These are phyloP conservation scores for Plemyria rubiginata DNA, from an alignment of 2,888 invertebrate genomes.

Conservation along the genomic window DNA sequence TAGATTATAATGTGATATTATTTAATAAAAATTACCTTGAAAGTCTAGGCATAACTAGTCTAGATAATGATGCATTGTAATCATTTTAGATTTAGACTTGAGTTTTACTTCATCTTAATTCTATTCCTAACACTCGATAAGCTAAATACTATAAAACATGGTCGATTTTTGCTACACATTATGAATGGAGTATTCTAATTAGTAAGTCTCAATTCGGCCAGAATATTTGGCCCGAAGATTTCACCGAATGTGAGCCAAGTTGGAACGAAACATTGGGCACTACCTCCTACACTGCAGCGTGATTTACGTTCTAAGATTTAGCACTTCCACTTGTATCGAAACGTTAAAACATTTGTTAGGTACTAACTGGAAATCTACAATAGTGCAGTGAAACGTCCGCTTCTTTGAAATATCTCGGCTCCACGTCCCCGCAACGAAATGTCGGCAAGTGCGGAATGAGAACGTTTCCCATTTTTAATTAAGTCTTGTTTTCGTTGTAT, in stretches of 20 bases:
- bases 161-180: neutral
- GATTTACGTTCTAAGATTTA: slow-evolving; percentile 73
- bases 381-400: slow-evolving; percentile 49
- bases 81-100: no score
- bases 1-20: no score
- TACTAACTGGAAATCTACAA: slow-evolving; percentile 63
- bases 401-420: slow-evolving; percentile 52
- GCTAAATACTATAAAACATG: neutral
- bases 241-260: slow-evolving; percentile 18
- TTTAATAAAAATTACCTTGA: no score
- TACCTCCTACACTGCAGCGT: slow-evolving; percentile 50
- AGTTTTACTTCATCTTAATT: no score
- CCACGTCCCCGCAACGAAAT: slow-evolving; percentile 46
- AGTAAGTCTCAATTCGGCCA: neutral
- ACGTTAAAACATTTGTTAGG: slow-evolving; percentile 69
- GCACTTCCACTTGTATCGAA: slow-evolving; percentile 74
- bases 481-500: slow-evolving; percentile 61
- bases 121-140: no score
- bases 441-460: slow-evolving; percentile 46
- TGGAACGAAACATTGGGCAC: slow-evolving; percentile 15
- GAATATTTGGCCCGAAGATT: slow-evolving; percentile 3
- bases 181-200: neutral
- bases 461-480: slow-evolving; percentile 64
- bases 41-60: no score
- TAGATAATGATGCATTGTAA: no score